Conservation (phyloP, 2,888 invertebrate genomes). For the Pristionchus arcanus region DNA sequence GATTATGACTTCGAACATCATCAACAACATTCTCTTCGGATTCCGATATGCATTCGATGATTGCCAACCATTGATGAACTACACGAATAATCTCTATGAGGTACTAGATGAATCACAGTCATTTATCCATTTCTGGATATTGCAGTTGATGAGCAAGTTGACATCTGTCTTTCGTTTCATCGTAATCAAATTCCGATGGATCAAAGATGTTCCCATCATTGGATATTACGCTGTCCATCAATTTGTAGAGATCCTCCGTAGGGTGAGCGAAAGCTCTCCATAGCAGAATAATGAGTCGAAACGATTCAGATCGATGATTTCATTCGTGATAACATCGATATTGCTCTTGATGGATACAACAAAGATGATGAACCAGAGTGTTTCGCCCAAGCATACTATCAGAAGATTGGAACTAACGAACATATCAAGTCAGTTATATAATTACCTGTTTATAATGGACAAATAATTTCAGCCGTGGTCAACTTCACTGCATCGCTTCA, state of each 20-base stretch:
- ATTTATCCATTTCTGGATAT: not conserved
- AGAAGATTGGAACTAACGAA: conserved; percentile 5
- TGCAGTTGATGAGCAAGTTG: not conserved
- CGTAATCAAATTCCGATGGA: conserved; percentile 13
- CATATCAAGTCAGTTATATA: not conserved
- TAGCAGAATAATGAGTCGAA: not conserved
- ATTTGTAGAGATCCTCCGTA: not conserved
- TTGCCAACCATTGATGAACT: conserved; percentile 32
- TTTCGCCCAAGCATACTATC: conserved; percentile 1
- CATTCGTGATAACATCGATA: not conserved
- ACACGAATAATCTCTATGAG: conserved; percentile 11
- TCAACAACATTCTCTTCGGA: conserved; percentile 36
- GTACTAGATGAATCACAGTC: not conserved
- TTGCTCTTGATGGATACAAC: not conserved
- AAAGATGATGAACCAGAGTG: conserved; percentile 23
- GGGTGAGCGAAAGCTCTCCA: not conserved
- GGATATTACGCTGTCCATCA: not conserved
- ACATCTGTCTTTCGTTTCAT: conserved; percentile 16
- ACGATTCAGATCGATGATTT: not conserved
- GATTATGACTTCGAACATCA: conserved; percentile 22
- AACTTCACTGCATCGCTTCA: not conserved
- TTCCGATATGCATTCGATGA: conserved; percentile 41
- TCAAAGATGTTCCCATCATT: conserved; percentile 4
- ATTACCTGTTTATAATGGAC: not conserved
- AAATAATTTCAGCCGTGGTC: not conserved